Percentiles rank a stretch among this genome's conserved stretches.
Conservation (phyloP, 2,888 invertebrate genomes). For the Peribatodes rhomboidaria region DNA sequence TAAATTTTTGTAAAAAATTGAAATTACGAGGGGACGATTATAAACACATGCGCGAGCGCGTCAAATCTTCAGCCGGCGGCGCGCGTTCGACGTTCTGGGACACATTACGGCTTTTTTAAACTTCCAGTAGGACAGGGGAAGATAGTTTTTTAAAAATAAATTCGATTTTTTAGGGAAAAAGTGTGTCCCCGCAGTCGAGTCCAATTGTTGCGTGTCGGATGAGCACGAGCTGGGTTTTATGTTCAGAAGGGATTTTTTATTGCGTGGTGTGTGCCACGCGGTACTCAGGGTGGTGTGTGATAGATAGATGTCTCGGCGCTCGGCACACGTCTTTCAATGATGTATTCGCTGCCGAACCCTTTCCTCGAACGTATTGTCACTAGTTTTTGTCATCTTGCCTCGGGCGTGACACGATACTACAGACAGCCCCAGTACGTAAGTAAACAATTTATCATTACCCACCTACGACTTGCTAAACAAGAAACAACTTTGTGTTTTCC, state of each 20-base stretch:
- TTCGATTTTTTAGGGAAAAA: conserved; percentile 80
- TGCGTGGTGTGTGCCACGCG: conserved; percentile 73
- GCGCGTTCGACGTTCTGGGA: conserved; percentile 74
- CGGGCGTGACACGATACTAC: conserved; percentile 47
- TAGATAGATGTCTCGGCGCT: conserved; percentile 61
- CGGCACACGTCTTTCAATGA: conserved; percentile 59
- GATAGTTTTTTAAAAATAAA: conserved; percentile 83
- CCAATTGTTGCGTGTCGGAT: conserved; percentile 86
- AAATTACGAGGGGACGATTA: conserved; percentile 84
- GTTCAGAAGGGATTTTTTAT: conserved; percentile 83
- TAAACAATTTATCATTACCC: conserved; percentile 16
- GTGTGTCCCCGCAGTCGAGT: conserved; percentile 79
- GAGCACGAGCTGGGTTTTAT: conserved; percentile 85
- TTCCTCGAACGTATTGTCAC: conserved; percentile 55
- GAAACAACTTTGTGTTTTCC: conserved; percentile 48
- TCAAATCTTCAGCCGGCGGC: conserved; percentile 87
- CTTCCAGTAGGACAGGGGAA: conserved; percentile 75
- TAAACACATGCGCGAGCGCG: conserved; percentile 86
- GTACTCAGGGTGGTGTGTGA: conserved; percentile 48
- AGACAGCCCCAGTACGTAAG: conserved; percentile 32
- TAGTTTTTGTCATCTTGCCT: conserved; percentile 53
- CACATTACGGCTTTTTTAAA: conserved; percentile 84
- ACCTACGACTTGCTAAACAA: background rate
- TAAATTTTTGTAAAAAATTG: conserved; percentile 77
- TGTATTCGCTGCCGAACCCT: conserved; percentile 58